Percentiles rank a stretch among this genome's conserved stretches.
Evolutionary conservation across 2,113 vertebrate species (phyloP).

Genomic region (Sebastes fasciatus): DNA sequence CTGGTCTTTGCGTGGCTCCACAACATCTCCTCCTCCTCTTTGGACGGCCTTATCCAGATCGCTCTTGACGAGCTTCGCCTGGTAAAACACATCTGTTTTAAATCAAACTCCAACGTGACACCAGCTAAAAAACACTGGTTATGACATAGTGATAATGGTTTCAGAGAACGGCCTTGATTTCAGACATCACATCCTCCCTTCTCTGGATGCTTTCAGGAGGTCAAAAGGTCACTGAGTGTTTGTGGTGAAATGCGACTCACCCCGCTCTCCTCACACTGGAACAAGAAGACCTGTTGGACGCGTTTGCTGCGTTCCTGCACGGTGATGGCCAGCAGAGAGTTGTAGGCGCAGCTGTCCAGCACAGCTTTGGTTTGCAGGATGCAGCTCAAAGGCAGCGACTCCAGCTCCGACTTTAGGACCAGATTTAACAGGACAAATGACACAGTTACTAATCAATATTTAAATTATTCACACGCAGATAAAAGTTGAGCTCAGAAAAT

Average conservation of each 20-base stretch:
- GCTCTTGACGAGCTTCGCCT: slow-evolving; percentile 86
- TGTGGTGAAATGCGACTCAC: slow-evolving; percentile 80
- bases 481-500: not conserved
- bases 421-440: not conserved
- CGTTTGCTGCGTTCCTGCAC: slow-evolving; percentile 74
- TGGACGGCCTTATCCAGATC: slow-evolving; percentile 84
- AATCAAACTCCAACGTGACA: not conserved
- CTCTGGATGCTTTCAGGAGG: not conserved
- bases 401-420: slow-evolving; percentile 87
- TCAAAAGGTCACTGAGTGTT: not conserved
- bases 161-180: not conserved
- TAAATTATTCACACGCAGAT: not conserved
- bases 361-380: slow-evolving; percentile 80
- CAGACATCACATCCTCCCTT: not conserved
- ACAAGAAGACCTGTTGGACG: slow-evolving; percentile 84
- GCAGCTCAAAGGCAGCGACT: slow-evolving; percentile 81
- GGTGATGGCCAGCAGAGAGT: slow-evolving; percentile 86
- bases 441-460: not conserved
- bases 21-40: slow-evolving; percentile 62
- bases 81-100: slow-evolving; percentile 21
- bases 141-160: not conserved
- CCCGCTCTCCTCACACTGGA: slow-evolving; percentile 89
- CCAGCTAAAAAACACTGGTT: not conserved
- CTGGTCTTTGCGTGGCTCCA: slow-evolving; percentile 42
- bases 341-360: slow-evolving; percentile 83